Conservation (phyloP, 2,113 vertebrate genomes). For the Proterorhinus semilunaris region DNA sequence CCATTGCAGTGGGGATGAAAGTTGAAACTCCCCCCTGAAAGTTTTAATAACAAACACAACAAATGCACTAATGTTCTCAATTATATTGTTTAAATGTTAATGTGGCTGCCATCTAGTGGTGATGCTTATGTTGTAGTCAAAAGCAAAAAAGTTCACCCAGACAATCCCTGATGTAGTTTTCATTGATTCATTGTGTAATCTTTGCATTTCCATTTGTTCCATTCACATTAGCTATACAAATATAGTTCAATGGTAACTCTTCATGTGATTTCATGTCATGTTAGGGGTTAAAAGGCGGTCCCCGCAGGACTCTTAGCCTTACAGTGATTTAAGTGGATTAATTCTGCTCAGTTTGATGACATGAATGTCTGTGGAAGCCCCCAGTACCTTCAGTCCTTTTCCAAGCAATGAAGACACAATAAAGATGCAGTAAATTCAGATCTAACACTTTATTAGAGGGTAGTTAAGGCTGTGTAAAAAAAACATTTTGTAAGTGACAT, state of each 20-base stretch:
- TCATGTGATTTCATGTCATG: neutral
- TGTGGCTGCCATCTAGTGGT: neutral
- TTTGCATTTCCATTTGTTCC: neutral
- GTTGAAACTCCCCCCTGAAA: too few species aligned
- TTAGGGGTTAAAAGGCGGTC: neutral
- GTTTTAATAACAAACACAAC: too few species aligned
- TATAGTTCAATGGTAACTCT: neutral
- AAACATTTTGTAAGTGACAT: neutral
- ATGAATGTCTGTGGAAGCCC: slow-evolving; percentile 30
- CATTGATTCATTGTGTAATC: neutral
- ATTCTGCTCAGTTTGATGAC: slow-evolving; percentile 42
- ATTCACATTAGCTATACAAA: neutral
- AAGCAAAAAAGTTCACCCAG: too few species aligned
- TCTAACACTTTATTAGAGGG: neutral
- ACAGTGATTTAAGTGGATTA: slow-evolving; percentile 26
- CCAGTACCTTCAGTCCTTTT: slow-evolving; percentile 26
- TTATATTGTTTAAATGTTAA: neutral
- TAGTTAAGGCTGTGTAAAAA: neutral
- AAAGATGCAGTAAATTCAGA: neutral
- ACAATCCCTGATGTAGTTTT: too few species aligned
- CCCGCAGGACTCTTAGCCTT: slow-evolving; percentile 3
- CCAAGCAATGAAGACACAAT: neutral
- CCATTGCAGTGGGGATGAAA: too few species aligned
- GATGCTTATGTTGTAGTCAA: neutral
- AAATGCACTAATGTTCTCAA: too few species aligned